These are phyloP conservation scores for Mormyrus proboscirostris DNA, from an alignment of 2,797 vertebrate species.

Conservation along the genomic window DNA sequence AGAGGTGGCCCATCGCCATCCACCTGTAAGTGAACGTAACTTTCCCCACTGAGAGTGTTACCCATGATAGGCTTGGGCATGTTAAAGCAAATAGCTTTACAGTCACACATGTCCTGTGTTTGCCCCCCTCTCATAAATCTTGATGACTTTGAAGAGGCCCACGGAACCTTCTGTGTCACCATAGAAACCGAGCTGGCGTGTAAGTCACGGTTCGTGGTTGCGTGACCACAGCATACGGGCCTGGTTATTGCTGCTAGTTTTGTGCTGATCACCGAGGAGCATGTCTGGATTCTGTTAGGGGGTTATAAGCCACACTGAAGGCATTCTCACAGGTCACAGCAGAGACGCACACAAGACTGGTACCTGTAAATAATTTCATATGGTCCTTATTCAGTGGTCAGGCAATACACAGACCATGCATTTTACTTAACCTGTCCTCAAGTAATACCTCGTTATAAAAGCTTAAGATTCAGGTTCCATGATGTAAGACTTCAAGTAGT, in stretches of 20 bases:
- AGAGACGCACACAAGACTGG: background rate
- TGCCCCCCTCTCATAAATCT: background rate
- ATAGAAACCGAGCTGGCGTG: conserved; percentile 9
- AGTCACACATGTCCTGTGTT: background rate
- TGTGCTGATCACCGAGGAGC: background rate
- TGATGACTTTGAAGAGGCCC: background rate
- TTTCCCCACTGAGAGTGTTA: background rate
- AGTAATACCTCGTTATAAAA: background rate
- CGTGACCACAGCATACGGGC: conserved; percentile 21
- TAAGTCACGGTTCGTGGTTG: background rate
- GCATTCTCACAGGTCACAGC: background rate
- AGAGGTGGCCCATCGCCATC: background rate
- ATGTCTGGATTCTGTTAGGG: background rate
- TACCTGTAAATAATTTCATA: background rate
- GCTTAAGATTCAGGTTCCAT: background rate
- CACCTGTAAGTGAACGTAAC: background rate
- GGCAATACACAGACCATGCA: conserved; percentile 5
- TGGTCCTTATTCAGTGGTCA: conserved; percentile 23
- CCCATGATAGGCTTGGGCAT: background rate
- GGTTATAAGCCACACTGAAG: background rate
- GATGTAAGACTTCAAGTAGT: background rate
- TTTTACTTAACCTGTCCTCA: background rate
- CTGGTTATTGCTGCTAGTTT: background rate
- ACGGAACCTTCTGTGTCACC: background rate
- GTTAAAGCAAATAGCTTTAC: background rate